Evolutionary conservation across 2,888 invertebrate species (phyloP).

Genomic region (Corbicula japonica): DNA sequence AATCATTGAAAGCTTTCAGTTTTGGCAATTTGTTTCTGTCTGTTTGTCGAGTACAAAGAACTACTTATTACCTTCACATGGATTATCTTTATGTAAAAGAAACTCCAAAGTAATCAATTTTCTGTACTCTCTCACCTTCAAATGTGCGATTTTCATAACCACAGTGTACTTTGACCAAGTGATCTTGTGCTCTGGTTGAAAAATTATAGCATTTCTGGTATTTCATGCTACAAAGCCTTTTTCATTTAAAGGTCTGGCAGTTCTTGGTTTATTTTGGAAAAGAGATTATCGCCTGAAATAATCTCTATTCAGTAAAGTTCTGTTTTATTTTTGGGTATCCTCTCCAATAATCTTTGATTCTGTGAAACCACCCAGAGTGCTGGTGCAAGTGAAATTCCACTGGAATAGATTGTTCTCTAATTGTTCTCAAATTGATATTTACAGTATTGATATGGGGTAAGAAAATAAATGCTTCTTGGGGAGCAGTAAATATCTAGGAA

Average conservation of each 20-base stretch:
- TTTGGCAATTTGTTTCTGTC: slow-evolving; percentile 16
- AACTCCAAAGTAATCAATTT: slow-evolving; percentile 2
- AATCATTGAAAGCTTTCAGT: no score
- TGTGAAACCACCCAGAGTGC: slow-evolving; percentile 12
- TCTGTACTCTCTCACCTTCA: slow-evolving; percentile 9
- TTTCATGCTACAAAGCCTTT: slow-evolving; percentile 13
- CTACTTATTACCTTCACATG: not conserved
- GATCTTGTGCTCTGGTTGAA: slow-evolving; percentile 4
- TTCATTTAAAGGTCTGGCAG: slow-evolving; percentile 6
- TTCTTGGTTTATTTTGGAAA: slow-evolving; percentile 21
- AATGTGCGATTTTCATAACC: slow-evolving; percentile 10
- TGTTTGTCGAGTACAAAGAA: not conserved
- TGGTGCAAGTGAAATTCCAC: no score
- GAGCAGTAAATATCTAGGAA: no score
- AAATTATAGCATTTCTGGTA: slow-evolving; percentile 4
- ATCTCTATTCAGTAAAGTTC: not conserved
- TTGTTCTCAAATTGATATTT: no score
- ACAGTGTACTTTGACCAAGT: slow-evolving; percentile 19
- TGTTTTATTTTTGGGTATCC: no score
- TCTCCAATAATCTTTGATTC: no score
- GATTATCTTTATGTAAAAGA: not conserved
- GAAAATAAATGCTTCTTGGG: no score
- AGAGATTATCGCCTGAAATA: slow-evolving; percentile 9
- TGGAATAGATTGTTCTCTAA: no score
- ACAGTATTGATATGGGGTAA: no score